Evolutionary conservation across 1,140 invertebrate species (phyloP).

Genomic region (Lepidurus couesii): DNA sequence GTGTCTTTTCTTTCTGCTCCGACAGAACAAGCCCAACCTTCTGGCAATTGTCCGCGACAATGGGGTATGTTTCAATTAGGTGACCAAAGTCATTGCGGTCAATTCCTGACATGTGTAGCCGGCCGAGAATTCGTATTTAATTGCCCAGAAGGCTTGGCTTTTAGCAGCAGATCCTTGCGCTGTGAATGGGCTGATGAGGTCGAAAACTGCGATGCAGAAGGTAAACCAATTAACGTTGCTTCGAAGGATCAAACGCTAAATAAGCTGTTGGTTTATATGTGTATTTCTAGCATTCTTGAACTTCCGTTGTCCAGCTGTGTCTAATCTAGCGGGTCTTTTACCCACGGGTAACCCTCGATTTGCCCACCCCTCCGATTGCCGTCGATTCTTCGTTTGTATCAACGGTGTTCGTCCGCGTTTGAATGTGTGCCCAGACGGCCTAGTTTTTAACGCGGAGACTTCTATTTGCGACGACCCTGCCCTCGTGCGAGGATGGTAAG

Average conservation of each 20-base stretch:
- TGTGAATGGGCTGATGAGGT: constrained; percentile 41
- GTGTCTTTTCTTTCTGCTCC: constrained; percentile 5
- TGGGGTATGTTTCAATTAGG: constrained; percentile 38
- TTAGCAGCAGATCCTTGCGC: constrained; percentile 36
- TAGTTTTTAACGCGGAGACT: constrained; percentile 75
- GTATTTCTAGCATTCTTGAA: constrained; percentile 55
- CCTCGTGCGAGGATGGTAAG: constrained; percentile 78
- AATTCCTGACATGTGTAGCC: constrained; percentile 39
- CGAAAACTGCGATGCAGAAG: constrained; percentile 39
- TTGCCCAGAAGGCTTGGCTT: constrained; percentile 42
- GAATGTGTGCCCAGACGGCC: constrained; percentile 73
- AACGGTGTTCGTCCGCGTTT: constrained; percentile 77
- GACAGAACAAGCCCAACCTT: constrained; percentile 66
- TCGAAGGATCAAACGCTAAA: not conserved
- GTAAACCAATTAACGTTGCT: constrained; percentile 30
- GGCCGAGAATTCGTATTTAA: constrained; percentile 37
- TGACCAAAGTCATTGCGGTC: constrained; percentile 36
- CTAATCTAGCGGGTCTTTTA: constrained; percentile 4
- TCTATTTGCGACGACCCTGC: constrained; percentile 77
- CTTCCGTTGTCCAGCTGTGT: constrained; percentile 56
- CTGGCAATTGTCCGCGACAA: constrained; percentile 50
- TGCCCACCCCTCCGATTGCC: constrained; percentile 76
- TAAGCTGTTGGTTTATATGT: constrained; percentile 12
- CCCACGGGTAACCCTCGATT: constrained; percentile 24
- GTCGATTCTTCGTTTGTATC: constrained; percentile 82